Percentiles rank a stretch among this genome's conserved stretches.
Evolutionary conservation across 2,113 vertebrate species (phyloP).

Genomic region (Brienomyrus longianalis): DNA sequence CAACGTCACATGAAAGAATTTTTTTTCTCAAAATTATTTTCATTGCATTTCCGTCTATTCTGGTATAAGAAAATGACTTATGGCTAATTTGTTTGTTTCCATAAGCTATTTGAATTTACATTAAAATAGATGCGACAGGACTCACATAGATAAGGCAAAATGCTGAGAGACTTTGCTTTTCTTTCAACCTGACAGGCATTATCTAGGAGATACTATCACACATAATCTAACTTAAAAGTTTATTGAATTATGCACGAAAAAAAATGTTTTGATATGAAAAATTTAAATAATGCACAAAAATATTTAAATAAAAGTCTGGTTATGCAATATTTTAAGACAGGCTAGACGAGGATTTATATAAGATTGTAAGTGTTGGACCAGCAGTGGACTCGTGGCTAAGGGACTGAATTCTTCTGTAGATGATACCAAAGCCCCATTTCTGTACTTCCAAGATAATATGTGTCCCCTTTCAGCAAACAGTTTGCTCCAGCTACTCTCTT

Average conservation of each 20-base stretch:
- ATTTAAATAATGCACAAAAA: neutral
- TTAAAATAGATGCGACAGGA: neutral
- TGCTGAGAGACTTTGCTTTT: neutral
- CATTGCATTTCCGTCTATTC: neutral
- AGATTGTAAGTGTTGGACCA: neutral
- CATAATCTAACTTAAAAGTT: neutral
- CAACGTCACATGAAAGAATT: neutral
- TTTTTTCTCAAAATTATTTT: neutral
- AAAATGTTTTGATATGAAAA: neutral
- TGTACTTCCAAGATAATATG: neutral
- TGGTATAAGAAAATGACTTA: neutral
- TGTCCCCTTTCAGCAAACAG: neutral
- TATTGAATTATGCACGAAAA: neutral
- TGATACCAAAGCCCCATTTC: neutral
- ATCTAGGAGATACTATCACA: neutral
- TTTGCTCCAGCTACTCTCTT: neutral
- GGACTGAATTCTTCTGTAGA: neutral
- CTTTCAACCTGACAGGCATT: neutral
- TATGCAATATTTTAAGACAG: neutral
- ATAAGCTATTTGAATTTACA: neutral
- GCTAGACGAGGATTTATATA: neutral
- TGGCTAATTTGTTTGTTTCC: neutral
- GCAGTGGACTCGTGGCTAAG: neutral
- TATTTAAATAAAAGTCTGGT: neutral
- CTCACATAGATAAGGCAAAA: neutral